Base-by-base conservation (phyloP, 2,888 invertebrate genomes). In the Drosophila koepferae region DNA sequence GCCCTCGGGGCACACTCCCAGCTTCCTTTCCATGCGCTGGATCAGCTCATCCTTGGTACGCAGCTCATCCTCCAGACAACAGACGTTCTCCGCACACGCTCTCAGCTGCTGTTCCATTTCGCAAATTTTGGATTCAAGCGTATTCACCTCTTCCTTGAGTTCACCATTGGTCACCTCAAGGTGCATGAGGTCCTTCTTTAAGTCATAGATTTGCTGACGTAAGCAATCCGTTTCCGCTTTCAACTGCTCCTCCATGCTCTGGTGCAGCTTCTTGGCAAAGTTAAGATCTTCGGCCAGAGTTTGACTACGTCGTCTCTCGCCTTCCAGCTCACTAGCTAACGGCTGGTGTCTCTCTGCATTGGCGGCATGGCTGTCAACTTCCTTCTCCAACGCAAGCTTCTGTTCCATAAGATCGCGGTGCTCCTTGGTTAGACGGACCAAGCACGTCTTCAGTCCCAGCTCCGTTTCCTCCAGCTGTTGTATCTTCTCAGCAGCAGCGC, bases 81-180 rank as follows among this genome's bases (percentile, higher is more conserved):
- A 94, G 20, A 94, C 93, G 74, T 94, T 94, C 73, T 95, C 95
- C 64, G 94, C 94, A 71, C 94, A 94, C 67, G 94, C 94, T 78
- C 94, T 93, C 80, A 94, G 93, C 86, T 94, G 94, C 74, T 94
- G 94, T n/a, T 94, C 93, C 79, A 95, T 91, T 67, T 94, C 94
- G 80, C 94, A 92, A 78, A 95, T 92, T 93, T 94, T 94, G 84
- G 94, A 93, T 91, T 95, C 95, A 86, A 95, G 92, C 80, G 94
- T 95, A 92, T 94, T 94, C 36, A 96, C 96, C 94, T 96, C 96
- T 91, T 96, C 96, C 82, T 94, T 95, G 12, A 96, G 92, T 92
- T 96, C 96, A 65, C 95, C 94, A 80, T 95, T 96, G 36, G 95
- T 95, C 51, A 95, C 95, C 87, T 96, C 96, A 63, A 95, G 93